Percentiles rank a stretch among this genome's conserved stretches.
Evolutionary conservation across 2,888 invertebrate species (phyloP).

Genomic region (Micoletzkya japonica): DNA sequence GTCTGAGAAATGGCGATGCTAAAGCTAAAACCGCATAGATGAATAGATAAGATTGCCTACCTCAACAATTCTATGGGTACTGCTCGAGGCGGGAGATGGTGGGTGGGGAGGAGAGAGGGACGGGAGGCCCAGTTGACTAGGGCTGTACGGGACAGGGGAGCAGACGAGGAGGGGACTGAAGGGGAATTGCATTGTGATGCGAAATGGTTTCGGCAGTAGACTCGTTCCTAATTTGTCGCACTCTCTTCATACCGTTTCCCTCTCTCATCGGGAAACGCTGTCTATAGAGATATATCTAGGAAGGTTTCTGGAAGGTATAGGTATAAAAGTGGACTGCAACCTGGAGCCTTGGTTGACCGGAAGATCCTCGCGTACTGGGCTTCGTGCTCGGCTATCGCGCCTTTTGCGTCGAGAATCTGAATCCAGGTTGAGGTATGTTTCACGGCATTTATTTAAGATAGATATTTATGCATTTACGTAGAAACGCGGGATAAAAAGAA

Average conservation of each 20-base stretch:
- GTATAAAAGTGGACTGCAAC: too few relatives aligned
- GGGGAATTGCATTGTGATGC: too few relatives aligned
- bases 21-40: not conserved
- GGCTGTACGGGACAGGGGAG: conserved; percentile 8
- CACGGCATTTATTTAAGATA: not conserved
- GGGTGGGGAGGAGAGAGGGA: not conserved
- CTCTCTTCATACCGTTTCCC: too few relatives aligned
- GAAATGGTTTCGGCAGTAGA: too few relatives aligned
- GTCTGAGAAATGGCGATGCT: not conserved
- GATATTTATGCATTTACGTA: too few relatives aligned
- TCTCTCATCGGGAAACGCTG: too few relatives aligned
- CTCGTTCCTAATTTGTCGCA: too few relatives aligned
- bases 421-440: not conserved
- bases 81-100: not conserved
- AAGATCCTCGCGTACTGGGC: conserved; percentile 26
- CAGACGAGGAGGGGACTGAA: not conserved
- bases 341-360: conserved; percentile 1
- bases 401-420: conserved; percentile 17
- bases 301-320: too few relatives aligned
- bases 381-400: conserved; percentile 9
- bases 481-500: too few relatives aligned
- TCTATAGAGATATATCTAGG: too few relatives aligned
- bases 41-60: not conserved
- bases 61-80: conserved; percentile 8
- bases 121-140: conserved; percentile 28